phyloP scores from a whole-genome alignment of 1,140 invertebrate species.

The Pteromalus puparum region DNA sequence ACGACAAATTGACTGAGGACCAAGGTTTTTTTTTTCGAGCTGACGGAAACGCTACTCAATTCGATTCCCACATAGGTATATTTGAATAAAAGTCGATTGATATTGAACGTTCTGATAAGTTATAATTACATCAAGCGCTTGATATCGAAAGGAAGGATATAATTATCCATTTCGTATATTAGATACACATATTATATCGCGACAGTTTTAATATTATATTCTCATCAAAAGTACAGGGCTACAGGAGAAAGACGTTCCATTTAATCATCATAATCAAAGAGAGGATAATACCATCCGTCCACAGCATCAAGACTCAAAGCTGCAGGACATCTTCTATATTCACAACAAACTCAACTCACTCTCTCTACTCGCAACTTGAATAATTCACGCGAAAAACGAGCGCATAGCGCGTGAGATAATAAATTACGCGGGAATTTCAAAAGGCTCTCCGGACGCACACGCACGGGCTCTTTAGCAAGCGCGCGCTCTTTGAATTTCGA shows the following conservation, averaged over 20 bases:
- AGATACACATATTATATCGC: neutral
- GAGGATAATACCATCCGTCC: too few relatives aligned
- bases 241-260: too few relatives aligned
- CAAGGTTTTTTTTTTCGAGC: neutral
- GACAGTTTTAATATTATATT: too few relatives aligned
- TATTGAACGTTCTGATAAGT: neutral
- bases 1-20: neutral
- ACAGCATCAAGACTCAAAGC: neutral
- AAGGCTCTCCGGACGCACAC: neutral
- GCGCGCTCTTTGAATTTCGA: constrained; percentile 41
- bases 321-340: neutral
- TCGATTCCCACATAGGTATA: neutral
- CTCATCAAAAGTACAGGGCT: too few relatives aligned
- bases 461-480: neutral
- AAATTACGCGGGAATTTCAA: constrained; percentile 32
- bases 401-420: neutral
- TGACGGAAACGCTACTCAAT: neutral
- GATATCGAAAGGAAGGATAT: neutral
- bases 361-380: neutral
- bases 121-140: neutral
- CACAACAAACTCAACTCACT: neutral
- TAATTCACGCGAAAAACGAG: constrained; percentile 23
- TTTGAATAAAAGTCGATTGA: neutral
- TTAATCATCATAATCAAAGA: too few relatives aligned
- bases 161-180: neutral